Evolutionary conservation across 2,113 vertebrate species (phyloP).

Genomic region (Pomatostomus ruficeps): DNA sequence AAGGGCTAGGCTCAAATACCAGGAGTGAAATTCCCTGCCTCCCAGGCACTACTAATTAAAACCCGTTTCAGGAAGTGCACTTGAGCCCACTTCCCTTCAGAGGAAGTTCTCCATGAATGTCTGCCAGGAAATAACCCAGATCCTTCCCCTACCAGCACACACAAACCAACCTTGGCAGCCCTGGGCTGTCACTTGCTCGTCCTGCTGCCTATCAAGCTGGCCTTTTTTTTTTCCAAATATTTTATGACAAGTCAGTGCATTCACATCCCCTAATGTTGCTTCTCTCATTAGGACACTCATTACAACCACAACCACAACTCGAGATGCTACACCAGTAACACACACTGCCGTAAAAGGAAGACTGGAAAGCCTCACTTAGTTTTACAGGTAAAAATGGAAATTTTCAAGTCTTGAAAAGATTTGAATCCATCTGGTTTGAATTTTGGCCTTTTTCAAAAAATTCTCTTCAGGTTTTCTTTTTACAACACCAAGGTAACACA

Average conservation of each 20-base stretch:
- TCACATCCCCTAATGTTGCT: not conserved
- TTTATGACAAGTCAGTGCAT: not conserved
- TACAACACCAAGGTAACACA: not conserved
- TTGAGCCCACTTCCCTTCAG: not conserved
- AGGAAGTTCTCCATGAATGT: not conserved
- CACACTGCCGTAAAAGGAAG: not conserved
- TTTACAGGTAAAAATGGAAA: not conserved
- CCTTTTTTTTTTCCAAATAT: not conserved
- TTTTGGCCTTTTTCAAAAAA: not conserved
- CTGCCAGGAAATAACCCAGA: not conserved
- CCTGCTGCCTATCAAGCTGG: not conserved
- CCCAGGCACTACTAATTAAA: not conserved
- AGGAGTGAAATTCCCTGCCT: not conserved
- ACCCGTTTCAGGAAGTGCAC: not conserved
- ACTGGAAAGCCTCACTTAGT: not conserved
- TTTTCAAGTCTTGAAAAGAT: not conserved
- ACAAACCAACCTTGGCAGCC: not conserved
- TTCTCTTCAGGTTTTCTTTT: not conserved
- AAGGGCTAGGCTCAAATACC: not conserved
- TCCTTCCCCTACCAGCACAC: not conserved
- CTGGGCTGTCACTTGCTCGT: not conserved
- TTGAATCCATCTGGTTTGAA: not conserved
- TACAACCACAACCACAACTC: not conserved
- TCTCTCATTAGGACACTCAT: not conserved
- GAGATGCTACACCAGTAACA: not conserved